Conservation (phyloP, 2,797 vertebrate genomes). For the Chaetophractus vellerosus region DNA sequence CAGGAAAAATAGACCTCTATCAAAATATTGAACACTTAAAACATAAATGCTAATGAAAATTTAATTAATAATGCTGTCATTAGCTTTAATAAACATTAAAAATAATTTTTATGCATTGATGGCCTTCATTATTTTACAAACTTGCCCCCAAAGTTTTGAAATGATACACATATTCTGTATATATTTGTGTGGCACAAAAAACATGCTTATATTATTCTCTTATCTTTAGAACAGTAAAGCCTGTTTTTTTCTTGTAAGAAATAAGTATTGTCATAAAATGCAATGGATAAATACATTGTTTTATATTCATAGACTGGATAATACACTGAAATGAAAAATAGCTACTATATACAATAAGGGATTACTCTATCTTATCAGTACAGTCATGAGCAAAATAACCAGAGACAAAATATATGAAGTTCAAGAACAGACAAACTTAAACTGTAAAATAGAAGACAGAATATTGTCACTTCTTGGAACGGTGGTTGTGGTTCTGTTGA, state of each 20-base stretch:
- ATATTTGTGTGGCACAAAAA: neutral
- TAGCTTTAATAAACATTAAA: neutral
- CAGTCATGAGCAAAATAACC: neutral
- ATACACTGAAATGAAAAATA: neutral
- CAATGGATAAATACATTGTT: neutral
- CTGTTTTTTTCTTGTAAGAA: neutral
- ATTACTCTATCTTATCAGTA: neutral
- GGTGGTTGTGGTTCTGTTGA: neutral
- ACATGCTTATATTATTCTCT: neutral
- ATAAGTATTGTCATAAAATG: neutral
- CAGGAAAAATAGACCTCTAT: neutral
- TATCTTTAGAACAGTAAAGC: neutral
- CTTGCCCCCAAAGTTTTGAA: neutral
- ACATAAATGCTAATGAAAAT: neutral
- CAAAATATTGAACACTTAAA: neutral
- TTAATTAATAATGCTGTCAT: neutral
- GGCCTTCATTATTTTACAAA: slow-evolving; percentile 25
- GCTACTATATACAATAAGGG: neutral
- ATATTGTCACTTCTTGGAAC: neutral
- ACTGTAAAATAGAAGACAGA: neutral
- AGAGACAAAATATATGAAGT: neutral
- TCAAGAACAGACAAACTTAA: neutral
- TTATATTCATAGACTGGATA: neutral
- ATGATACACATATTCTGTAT: neutral
- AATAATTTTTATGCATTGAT: neutral